Base-by-base conservation (phyloP, 2,113 vertebrate species). In the Protomyctophum bolini region DNA sequence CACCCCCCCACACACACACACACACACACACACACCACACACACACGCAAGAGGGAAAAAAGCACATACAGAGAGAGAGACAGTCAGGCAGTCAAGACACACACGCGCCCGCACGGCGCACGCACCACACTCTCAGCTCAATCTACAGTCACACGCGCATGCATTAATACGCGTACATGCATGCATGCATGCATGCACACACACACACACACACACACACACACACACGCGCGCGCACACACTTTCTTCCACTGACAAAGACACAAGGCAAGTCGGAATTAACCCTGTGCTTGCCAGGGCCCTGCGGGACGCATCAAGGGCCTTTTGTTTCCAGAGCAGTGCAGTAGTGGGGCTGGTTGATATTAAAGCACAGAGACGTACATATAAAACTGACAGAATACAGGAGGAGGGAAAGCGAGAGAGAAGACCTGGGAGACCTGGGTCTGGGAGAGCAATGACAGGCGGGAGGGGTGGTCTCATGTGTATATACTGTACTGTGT, bases 281-380 rank as follows among this genome's bases (percentile, higher is more conserved):
- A 86, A 86, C 87, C 86, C 85, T 6, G 90, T 83, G 76, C 11
- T 0, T 72, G 58, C 83, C 57, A 75, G 12, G 76, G 74, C 75
- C 82, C 76, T 68, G 11, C 11, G 79, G 69, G 75, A 83, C 75
- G 83, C 81, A 89, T 90, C 84, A 91, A 92, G 80, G 83, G 83
- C 75, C 89, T 84, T 92, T 93, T 92, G 91, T 92, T 41, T 91
- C 78, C 68, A n/a, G 47, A 72, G 80, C 75, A 76, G 74, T 68
- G 76, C 70, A 60, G 51, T 48, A 60, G 51, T 48, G 48, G 68
- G 65, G 64, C 65, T 49, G 8, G 50, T 68, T 66, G 61, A 70
- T 21, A 21, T 21, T 51, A 70, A 70, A 58, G 65, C 9, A 7
- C 14, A 47, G 66, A 28, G 41, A 47, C 58, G 63, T 62, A 73